Conservation (phyloP, 1,140 invertebrate species). For the Matsumurasca onukii region DNA sequence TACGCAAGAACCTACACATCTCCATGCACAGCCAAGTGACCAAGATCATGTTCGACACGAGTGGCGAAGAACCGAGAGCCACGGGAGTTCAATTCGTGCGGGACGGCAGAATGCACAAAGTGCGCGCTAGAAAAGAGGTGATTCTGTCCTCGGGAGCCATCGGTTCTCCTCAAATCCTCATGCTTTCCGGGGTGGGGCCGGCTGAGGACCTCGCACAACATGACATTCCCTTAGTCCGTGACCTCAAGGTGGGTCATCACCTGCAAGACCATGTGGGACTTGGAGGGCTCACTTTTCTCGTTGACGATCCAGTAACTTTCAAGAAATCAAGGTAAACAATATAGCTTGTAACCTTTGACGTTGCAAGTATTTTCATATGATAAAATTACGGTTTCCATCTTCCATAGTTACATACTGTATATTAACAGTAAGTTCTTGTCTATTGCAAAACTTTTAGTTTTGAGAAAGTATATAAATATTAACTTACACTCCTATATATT, state of each 20-base stretch:
- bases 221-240: constrained; percentile 69
- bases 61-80: constrained; percentile 49
- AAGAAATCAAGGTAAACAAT: constrained; percentile 70
- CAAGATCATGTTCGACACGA: constrained; percentile 68
- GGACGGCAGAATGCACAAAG: constrained; percentile 61
- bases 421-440: too few relatives aligned
- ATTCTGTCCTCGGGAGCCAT: constrained; percentile 80
- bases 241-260: constrained; percentile 79
- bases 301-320: constrained; percentile 77
- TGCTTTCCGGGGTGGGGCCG: constrained; percentile 87
- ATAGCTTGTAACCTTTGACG: too few relatives aligned
- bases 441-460: too few relatives aligned
- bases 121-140: constrained; percentile 72
- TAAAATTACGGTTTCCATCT: too few relatives aligned
- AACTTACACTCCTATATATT: too few relatives aligned
- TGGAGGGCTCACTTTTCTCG: constrained; percentile 77
- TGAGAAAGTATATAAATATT: too few relatives aligned
- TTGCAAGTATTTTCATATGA: too few relatives aligned
- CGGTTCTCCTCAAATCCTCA: constrained; percentile 79
- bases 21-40: constrained; percentile 76
- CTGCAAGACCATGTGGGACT: constrained; percentile 83
- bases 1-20: constrained; percentile 78
- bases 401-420: too few relatives aligned
- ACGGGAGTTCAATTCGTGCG: constrained; percentile 74
- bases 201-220: constrained; percentile 72